Evolutionary conservation across 2,888 invertebrate genomes (phyloP).

Genomic region (Venustoraphidia nigricollis): DNA sequence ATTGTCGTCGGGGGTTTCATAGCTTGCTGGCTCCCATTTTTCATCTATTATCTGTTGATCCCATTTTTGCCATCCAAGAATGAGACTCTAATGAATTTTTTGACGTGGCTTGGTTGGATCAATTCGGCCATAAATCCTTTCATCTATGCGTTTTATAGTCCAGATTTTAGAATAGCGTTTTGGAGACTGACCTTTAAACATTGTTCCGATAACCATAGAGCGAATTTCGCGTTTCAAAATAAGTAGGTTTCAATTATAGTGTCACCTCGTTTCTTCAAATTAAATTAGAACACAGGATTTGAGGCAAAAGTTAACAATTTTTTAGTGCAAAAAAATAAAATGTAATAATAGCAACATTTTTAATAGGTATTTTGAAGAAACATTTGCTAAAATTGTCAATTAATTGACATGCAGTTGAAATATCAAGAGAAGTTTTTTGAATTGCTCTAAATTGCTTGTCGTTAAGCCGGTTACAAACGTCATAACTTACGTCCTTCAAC

Average conservation of each 20-base stretch:
- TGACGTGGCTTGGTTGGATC: conserved; percentile 83
- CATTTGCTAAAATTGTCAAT: too few species aligned
- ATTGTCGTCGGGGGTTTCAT: conserved; percentile 79
- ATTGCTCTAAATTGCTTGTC: too few species aligned
- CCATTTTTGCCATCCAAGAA: conserved; percentile 55
- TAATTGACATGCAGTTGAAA: too few species aligned
- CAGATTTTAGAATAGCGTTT: conserved; percentile 73
- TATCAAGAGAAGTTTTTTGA: too few species aligned
- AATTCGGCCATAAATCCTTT: conserved; percentile 84
- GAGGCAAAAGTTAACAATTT: too few species aligned
- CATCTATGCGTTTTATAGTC: conserved; percentile 80
- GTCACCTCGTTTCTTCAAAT: too few species aligned
- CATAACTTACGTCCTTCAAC: too few species aligned
- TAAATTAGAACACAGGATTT: too few species aligned
- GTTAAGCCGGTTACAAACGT: too few species aligned
- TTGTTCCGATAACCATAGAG: conserved; percentile 33
- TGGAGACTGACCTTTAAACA: conserved; percentile 66
- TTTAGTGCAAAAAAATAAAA: too few species aligned
- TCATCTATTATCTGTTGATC: conserved; percentile 63
- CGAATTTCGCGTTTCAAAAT: conserved; percentile 23
- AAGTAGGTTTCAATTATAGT: conserved; percentile 20
- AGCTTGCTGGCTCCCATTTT: conserved; percentile 80
- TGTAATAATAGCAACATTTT: too few species aligned
- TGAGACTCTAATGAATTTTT: conserved; percentile 49
- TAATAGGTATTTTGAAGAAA: too few species aligned